Base-by-base conservation (phyloP, 2,113 vertebrate species). In the Ceyx margarethae region DNA sequence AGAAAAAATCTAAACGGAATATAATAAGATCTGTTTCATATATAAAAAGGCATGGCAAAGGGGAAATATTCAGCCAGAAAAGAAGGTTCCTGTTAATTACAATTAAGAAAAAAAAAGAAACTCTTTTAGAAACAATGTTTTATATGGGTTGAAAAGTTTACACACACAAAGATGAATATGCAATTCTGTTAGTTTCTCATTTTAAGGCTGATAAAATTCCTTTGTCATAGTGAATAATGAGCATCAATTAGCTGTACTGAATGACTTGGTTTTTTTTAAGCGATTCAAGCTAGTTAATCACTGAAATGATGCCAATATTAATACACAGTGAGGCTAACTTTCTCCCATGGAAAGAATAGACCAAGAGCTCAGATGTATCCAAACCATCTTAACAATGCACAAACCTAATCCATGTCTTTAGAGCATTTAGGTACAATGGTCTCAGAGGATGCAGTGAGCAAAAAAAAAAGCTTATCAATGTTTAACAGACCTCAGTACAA, bases 401-500 rank as follows among this genome's bases (percentile, higher is more conserved):
- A 95, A 97, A 96, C 53, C 85, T 93, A 96, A 97, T 96, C 87
- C 90, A 90, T 85, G 90, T 95, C 94, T 97, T 97, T 89, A 91
- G 17, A n/a, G 78, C 50, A 87, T 94, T 97, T 97, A 96, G 90
- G 60, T 71, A 87, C 86, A 95, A 91, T 80, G 67, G 84, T 96
- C 95, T 97, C 57, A 0, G 64, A 94, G 94, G 95, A 97, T 86
- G 74, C 81, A 77, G 58, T 93, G 72, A 11, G 64, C 87, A 90
- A 96, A 92, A 35, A 35, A 95, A 95, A 95, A 95, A 35, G 87
- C 96, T 97, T 98, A 97, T 97, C 96, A 95, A 76, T 97, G 94
- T 97, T 97, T 96, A 97, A 96, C 97, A 98, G 97, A 96, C 85
- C 85, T 95, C 91, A 95, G 76, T 88, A 96, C 95, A 97, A 97